Base-by-base conservation (phyloP, 2,113 vertebrate species). In the Cynoglossus semilaevis region DNA sequence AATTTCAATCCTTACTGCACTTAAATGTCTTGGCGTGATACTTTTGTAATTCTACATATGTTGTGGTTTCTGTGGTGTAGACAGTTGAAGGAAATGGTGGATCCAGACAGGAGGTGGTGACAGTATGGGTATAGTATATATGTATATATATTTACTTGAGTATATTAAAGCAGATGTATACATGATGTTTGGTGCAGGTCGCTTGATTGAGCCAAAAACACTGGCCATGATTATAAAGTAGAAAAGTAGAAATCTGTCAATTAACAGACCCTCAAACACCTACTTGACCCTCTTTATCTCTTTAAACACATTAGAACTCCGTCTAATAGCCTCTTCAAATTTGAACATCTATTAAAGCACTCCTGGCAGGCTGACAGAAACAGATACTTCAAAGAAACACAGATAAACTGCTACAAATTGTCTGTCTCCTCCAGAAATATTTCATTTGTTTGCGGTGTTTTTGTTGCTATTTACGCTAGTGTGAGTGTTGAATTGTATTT, bases 401-500 rank as follows among this genome's bases (percentile, higher is more conserved):
- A 55, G 44, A 7, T 12, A 6, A 17, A 44, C 11, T 17, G 15
- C 4, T 35, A 3, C 37, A 45, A 9, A 44, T 51, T 18, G 37
- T 37, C 6, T 42, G 12, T 47, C 47, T 47, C 18, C 2, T 1
- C 40, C 5, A 15, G 58, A 34, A 45, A 50, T 19, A n/a, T 40
- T 45, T 64, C 17, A 68, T 61, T 61, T 54, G 52, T 74, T 71
- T 60, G 59, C 56, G 54, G 54, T 10, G 19, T 51, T 36, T 46
- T 55, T 38, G 61, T 69, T 60, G 70, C 61, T 66, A 58, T 69
- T 73, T 57, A 48, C 56, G 9, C 15, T 29, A n/a, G n/a, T 7
- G 46, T 56, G 56, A 66, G 69, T 70, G 56, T 52, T 74, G 34
- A 56, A 22, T 17, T 63, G 42, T 56, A 50, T 67, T 74, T 46